These are phyloP conservation scores for Bombus terrestris DNA, from an alignment of 1,140 invertebrate genomes.

Conservation along the genomic window DNA sequence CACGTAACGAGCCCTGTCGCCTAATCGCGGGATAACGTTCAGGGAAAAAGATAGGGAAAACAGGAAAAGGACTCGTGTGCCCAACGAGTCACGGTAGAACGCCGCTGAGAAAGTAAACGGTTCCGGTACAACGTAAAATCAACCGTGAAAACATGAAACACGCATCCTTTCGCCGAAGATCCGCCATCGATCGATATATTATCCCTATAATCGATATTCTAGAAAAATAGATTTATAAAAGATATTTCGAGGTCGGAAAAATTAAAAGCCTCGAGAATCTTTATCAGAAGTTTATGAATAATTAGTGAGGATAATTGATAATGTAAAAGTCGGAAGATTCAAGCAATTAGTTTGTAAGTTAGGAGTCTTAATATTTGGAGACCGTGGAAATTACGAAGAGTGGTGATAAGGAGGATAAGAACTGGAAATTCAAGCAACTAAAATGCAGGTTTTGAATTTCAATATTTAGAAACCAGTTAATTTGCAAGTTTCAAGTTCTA, in stretches of 20 bases:
- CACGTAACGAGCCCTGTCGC: conserved; percentile 37
- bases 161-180: background rate
- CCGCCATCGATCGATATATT: background rate
- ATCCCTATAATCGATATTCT: background rate
- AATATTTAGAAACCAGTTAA: background rate
- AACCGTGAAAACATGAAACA: background rate
- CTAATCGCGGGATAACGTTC: conserved; percentile 50
- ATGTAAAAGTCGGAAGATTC: too few relatives aligned
- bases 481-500: background rate
- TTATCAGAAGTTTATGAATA: background rate
- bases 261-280: background rate
- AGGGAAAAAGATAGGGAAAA: conserved; percentile 48
- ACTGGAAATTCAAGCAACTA: background rate
- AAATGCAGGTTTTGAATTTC: background rate
- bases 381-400: too few relatives aligned
- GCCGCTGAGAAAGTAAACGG: conserved; percentile 35
- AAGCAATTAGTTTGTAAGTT: too few relatives aligned
- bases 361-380: too few relatives aligned
- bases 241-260: background rate
- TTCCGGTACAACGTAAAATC: conserved; percentile 1
- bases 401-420: background rate
- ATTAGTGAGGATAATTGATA: background rate
- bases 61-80: conserved; percentile 23
- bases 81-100: conserved; percentile 35
- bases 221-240: background rate